Percentiles rank a stretch among this genome's conserved stretches.
These are phyloP conservation scores for Hanleya hanleyi DNA, from an alignment of 2,888 invertebrate genomes.

Conservation along the genomic window DNA sequence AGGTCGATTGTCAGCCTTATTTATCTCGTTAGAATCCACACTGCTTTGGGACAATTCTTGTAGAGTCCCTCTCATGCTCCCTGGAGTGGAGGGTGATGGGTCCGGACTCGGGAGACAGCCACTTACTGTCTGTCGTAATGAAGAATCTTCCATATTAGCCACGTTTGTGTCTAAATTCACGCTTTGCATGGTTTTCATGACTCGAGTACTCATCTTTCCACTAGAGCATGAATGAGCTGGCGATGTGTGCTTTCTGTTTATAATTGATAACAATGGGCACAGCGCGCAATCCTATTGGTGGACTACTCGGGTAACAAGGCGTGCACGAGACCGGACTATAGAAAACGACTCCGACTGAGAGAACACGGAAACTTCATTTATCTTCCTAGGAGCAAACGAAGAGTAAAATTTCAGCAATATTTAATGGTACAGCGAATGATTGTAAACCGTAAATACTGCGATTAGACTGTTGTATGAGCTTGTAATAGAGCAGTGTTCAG, in stretches of 20 bases:
- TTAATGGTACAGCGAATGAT: too few relatives aligned
- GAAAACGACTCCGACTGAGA: background rate
- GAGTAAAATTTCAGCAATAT: too few relatives aligned
- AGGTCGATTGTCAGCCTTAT: background rate
- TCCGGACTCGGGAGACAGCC: background rate
- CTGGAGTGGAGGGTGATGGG: background rate
- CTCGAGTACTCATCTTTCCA: too few relatives aligned
- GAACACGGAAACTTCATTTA: constrained; percentile 1
- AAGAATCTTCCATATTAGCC: background rate
- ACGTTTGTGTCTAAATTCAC: background rate
- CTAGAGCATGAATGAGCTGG: background rate
- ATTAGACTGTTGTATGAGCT: too few relatives aligned
- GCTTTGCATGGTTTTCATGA: constrained; percentile 4
- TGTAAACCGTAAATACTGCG: too few relatives aligned
- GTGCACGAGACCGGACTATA: background rate
- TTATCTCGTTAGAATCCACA: background rate
- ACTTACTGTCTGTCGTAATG: background rate
- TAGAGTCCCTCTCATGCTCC: background rate
- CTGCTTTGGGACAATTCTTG: background rate
- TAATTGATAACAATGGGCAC: background rate
- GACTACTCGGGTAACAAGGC: background rate
- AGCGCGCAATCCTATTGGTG: background rate
- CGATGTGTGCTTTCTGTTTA: background rate
- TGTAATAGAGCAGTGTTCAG: too few relatives aligned
- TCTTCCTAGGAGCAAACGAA: background rate